These are phyloP conservation scores for Drosophila mimetica DNA, from an alignment of 2,888 invertebrate genomes.

Conservation along the genomic window DNA sequence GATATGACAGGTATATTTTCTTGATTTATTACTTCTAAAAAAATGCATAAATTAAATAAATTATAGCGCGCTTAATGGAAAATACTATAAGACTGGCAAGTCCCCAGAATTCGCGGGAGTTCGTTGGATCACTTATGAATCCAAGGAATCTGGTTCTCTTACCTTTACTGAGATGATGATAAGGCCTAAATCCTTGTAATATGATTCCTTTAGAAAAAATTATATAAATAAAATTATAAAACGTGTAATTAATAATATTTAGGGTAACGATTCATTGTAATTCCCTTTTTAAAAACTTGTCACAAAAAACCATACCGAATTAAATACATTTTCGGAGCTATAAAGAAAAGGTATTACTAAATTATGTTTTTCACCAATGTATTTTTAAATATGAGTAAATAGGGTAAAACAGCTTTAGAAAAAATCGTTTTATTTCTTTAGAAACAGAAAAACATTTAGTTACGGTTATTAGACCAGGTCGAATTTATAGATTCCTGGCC, in stretches of 20 bases:
- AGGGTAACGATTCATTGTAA: too few species aligned
- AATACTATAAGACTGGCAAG: background rate
- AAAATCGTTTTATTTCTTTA: too few species aligned
- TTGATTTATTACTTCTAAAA: background rate
- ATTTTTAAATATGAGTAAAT: background rate
- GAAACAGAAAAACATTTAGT: background rate
- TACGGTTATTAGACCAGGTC: background rate
- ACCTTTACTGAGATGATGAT: background rate
- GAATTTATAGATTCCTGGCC: background rate
- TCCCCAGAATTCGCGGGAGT: background rate
- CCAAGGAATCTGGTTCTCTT: rapidly evolving
- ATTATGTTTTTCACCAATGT: too few species aligned
- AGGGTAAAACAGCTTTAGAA: background rate
- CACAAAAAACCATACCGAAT: too few species aligned
- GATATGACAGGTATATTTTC: background rate
- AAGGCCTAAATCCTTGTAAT: background rate
- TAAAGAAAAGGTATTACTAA: too few species aligned
- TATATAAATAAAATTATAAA: background rate
- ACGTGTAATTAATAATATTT: too few species aligned
- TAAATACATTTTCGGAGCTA: too few species aligned
- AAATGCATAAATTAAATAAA: too few species aligned
- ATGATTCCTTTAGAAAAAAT: background rate
- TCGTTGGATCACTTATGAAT: background rate
- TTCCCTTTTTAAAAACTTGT: too few species aligned
- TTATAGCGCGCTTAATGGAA: background rate